A percentile compares a stretch with the other conserved stretches of the same genome.
These are phyloP conservation scores for Drosophila malerkotliana DNA, from an alignment of 1,140 invertebrate genomes.

Conservation along the genomic window DNA sequence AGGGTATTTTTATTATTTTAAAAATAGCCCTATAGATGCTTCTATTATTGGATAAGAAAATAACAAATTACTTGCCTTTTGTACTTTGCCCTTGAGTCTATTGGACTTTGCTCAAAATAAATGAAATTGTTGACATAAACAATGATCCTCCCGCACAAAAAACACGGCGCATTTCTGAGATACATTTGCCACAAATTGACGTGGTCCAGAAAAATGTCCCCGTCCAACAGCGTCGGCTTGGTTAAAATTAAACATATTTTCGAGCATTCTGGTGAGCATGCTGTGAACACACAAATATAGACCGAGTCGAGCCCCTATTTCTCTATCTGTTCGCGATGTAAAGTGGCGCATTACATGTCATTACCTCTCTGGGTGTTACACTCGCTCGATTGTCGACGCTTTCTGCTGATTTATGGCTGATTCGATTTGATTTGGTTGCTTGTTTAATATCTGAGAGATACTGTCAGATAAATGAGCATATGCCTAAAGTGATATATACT, in stretches of 20 bases:
- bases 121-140: slow-evolving; percentile 64
- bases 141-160: slow-evolving; percentile 25
- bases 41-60: too few relatives aligned
- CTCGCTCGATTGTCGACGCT: slow-evolving; percentile 6
- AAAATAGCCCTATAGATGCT: neutral
- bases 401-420: slow-evolving; percentile 46
- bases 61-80: slow-evolving; percentile 11
- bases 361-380: neutral
- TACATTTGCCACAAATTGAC: slow-evolving; percentile 35
- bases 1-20: neutral
- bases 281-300: slow-evolving; percentile 23
- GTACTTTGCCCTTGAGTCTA: slow-evolving; percentile 42
- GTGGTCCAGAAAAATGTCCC: slow-evolving; percentile 37
- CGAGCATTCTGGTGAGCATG: slow-evolving; percentile 1
- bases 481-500: slow-evolving; percentile 6
- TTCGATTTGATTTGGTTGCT: slow-evolving; percentile 31
- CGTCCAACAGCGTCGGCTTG: too few relatives aligned
- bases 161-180: slow-evolving; percentile 44
- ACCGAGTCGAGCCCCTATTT: slow-evolving; percentile 48
- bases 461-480: slow-evolving; percentile 52
- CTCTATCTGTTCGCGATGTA: slow-evolving; percentile 21
- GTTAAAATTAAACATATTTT: slow-evolving; percentile 35
- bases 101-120: slow-evolving; percentile 64
- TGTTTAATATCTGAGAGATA: slow-evolving; percentile 12
- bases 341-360: slow-evolving; percentile 2